Conservation (phyloP, 2,888 invertebrate species). For the Melinaea menophilus region DNA sequence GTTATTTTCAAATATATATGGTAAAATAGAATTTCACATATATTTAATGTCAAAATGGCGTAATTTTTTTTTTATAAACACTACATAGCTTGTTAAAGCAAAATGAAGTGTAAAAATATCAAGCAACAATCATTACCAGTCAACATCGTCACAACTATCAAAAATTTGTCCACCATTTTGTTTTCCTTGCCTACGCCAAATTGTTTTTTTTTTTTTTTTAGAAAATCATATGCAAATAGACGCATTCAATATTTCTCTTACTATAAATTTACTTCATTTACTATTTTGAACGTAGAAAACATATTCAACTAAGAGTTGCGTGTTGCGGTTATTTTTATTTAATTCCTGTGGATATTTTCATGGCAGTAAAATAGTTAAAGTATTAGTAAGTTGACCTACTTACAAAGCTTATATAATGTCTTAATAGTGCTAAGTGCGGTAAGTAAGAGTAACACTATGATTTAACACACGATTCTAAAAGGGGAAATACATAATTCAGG, state of each 20-base stretch:
- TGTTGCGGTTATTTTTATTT: not conserved
- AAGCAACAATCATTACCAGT: slow-evolving; percentile 23
- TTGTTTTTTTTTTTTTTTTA: too few relatives aligned
- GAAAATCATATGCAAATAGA: too few relatives aligned
- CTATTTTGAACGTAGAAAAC: too few relatives aligned
- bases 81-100: too few relatives aligned
- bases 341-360: slow-evolving; percentile 5
- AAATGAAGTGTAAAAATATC: not conserved
- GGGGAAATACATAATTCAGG: slow-evolving; percentile 26
- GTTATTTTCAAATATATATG: slow-evolving; percentile 1
- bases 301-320: not conserved
- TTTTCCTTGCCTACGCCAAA: slow-evolving; percentile 24
- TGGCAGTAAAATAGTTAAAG: slow-evolving; percentile 1
- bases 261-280: too few relatives aligned
- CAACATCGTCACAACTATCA: slow-evolving; percentile 20
- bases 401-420: not conserved
- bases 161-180: slow-evolving; percentile 28
- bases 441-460: slow-evolving; percentile 14
- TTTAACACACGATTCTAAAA: slow-evolving; percentile 21
- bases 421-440: slow-evolving; percentile 11
- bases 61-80: not conserved
- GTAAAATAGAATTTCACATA: not conserved
- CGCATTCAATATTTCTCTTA: too few relatives aligned
- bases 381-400: slow-evolving; percentile 6
- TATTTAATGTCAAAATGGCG: not conserved